Percentiles rank a stretch among this genome's conserved stretches.
phyloP scores from a whole-genome alignment of 2,797 vertebrate species.

The Hippoglossus hippoglossus region DNA sequence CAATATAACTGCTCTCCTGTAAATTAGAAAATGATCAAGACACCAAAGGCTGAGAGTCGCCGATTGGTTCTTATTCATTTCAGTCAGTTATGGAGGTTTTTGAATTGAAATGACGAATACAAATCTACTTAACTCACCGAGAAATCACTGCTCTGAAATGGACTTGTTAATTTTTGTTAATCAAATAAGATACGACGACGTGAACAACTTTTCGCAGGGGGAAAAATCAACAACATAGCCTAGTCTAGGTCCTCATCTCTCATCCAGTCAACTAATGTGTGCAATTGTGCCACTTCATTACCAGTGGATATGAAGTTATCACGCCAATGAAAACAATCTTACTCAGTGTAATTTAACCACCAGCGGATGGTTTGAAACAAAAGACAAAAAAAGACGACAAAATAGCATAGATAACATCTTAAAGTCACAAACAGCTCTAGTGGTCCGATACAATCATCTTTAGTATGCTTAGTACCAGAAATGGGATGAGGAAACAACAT shows the following conservation, averaged over 20 bases:
- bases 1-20: constrained; percentile 44
- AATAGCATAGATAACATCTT: constrained; percentile 77
- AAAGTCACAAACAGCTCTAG: constrained; percentile 82
- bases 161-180: constrained; percentile 49
- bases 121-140: constrained; percentile 38
- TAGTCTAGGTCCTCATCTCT: constrained; percentile 75
- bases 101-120: constrained; percentile 47
- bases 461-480: constrained; percentile 81
- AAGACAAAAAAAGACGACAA: constrained; percentile 32
- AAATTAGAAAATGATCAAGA: constrained; percentile 47
- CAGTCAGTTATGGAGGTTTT: constrained; percentile 44
- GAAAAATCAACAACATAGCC: constrained; percentile 39
- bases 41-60: constrained; percentile 49
- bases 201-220: too few species aligned
- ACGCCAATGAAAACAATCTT: constrained; percentile 72
- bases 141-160: constrained; percentile 52
- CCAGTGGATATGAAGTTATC: constrained; percentile 74
- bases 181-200: constrained; percentile 24
- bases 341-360: constrained; percentile 75
- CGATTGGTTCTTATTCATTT: constrained; percentile 66
- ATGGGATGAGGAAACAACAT: constrained; percentile 71
- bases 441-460: constrained; percentile 84
- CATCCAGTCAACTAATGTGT: constrained; percentile 78
- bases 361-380: constrained; percentile 55
- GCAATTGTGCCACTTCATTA: constrained; percentile 81